Base-by-base conservation (phyloP, 2,797 vertebrate species). In the Syngnathus rostellatus region DNA sequence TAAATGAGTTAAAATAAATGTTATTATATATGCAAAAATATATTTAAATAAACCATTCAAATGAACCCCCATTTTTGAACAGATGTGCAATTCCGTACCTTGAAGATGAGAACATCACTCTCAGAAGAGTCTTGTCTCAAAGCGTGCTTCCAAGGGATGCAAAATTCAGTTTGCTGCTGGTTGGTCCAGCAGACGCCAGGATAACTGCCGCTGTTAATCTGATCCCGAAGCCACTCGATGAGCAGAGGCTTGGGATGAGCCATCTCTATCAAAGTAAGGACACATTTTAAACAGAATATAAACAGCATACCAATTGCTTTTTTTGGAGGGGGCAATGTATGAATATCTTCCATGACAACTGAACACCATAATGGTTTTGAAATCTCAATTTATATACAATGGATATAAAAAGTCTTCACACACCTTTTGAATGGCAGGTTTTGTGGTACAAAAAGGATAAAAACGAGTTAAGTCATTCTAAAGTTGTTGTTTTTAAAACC, bases 61-160 rank as follows among this genome's bases (percentile, higher is more conserved):
- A 31, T 31, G 3, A 31, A 31, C 31, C 31, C 3, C 31, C 31
- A 31, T 31, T 4, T 40, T 40, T 41, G 40, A 41, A 41, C 40
- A 41, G 31, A 31, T 31, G 31, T 31, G 31, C 31, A 31, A 31
- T 31, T 31, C 31, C 31, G 64, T 67, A 93, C 94, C 91, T 92
- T 92, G 71, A 96, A 95, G 67, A 96, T 92, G 40, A 91, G 86
- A n/a, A 89, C 77, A 74, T 96, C 94, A 0, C 74, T 74, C 25
- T 80, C 46, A 3, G 88, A 89, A 11, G 91, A 85, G 72, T 96
- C 93, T 67, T 94, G 92, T 50, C 94, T 89, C 62, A 93, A 70
- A 11, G 81, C 91, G 0, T 97, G 94, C 68, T 97, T 97, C 94
- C 94, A 97, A 0, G 94, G 93, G 64, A 95, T 82, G 62, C 84